Conservation (phyloP, 1,140 invertebrate genomes). For the Drosophila serrata region DNA sequence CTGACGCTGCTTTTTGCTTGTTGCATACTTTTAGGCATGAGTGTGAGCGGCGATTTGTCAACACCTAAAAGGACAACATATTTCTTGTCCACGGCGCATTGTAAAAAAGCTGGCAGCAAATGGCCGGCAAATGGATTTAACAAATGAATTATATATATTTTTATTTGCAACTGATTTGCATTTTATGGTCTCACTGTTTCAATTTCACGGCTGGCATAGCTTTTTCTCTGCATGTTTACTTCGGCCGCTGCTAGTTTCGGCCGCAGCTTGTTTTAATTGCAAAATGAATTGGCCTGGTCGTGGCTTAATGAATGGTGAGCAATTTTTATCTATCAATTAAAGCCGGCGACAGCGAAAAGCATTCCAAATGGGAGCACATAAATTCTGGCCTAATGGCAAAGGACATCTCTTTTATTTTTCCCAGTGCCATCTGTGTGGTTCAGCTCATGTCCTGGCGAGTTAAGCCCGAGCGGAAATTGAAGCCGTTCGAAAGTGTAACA, state of each 20-base stretch:
- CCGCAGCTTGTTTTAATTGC: constrained; percentile 79
- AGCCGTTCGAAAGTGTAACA: constrained; percentile 17
- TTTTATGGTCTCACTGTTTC: constrained; percentile 67
- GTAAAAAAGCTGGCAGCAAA: constrained; percentile 62
- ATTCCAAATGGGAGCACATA: constrained; percentile 59
- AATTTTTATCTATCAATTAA: constrained; percentile 82
- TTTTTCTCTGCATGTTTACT: constrained; percentile 6
- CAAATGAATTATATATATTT: constrained; percentile 77
- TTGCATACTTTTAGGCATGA: constrained; percentile 62
- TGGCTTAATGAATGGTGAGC: constrained; percentile 72
- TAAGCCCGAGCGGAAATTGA: constrained; percentile 1
- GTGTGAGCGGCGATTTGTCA: constrained; percentile 79
- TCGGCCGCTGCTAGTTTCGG: constrained; percentile 30
- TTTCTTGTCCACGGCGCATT: constrained; percentile 55
- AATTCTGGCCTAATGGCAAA: constrained; percentile 43
- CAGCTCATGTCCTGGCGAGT: neutral
- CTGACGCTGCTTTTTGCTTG: constrained; percentile 62
- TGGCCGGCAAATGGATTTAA: constrained; percentile 79
- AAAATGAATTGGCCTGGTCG: constrained; percentile 69
- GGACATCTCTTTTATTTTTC: constrained; percentile 19
- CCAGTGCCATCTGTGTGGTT: constrained; percentile 13
- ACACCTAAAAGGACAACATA: constrained; percentile 84
- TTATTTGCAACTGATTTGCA: constrained; percentile 69
- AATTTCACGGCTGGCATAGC: constrained; percentile 4
- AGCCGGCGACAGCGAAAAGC: constrained; percentile 63